Evolutionary conservation across 2,888 invertebrate species (phyloP).

Genomic region (Psylliodes chrysocephalus): DNA sequence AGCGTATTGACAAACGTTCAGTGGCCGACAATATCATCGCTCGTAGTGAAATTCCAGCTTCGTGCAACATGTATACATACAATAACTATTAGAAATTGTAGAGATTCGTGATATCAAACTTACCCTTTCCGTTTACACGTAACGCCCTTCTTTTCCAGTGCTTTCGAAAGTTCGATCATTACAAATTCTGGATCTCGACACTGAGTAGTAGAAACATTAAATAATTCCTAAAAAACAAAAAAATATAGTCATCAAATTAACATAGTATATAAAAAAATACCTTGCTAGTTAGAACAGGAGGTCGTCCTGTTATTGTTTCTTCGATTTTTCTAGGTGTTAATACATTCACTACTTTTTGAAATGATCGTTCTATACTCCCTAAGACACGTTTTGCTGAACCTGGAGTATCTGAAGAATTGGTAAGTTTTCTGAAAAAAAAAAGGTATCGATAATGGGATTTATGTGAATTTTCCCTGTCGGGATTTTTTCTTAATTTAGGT

Average conservation of each 20-base stretch:
- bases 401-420: conserved; percentile 57
- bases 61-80: too few species aligned
- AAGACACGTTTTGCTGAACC: conserved; percentile 71
- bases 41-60: too few species aligned
- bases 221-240: conserved; percentile 67
- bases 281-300: conserved; percentile 65
- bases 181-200: conserved; percentile 73
- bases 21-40: too few species aligned
- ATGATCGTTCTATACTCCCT: conserved; percentile 76
- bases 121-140: conserved; percentile 75
- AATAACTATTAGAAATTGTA: too few species aligned
- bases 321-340: conserved; percentile 71
- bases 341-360: conserved; percentile 74
- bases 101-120: conserved; percentile 58
- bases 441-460: too few species aligned
- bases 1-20: too few species aligned
- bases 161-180: conserved; percentile 69
- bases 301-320: conserved; percentile 56
- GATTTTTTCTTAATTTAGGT: too few species aligned
- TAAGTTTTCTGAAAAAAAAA: conserved; percentile 26
- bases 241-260: background rate
- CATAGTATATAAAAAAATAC: conserved; percentile 51
- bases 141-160: conserved; percentile 72
- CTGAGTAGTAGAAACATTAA: conserved; percentile 78
- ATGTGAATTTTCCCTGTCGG: too few species aligned